Base-by-base conservation (phyloP, 2,797 vertebrate species). In the Molossus alvarezi region DNA sequence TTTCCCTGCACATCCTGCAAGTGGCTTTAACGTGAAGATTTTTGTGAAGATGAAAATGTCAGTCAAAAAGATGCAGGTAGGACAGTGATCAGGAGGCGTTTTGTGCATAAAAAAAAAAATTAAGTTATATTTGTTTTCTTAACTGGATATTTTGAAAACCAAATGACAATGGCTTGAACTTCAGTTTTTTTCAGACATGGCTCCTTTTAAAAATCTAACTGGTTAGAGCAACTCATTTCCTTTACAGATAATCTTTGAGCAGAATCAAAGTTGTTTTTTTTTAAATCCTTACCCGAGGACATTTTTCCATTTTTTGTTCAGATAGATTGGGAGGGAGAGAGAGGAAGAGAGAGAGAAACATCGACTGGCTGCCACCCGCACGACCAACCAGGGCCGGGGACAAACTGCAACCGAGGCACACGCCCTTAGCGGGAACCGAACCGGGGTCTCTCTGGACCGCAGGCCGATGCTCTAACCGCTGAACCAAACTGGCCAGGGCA, bases 1-100 rank as follows among this genome's bases (percentile, higher is more conserved):
- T 72, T 82, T 91, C 76, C 75, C 20, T 62, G 12, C 5, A 65
- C 3, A 48, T 58, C 27, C 27, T 87, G 20, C 18, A 91, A 71
- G 17, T 48, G 67, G 15, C 57, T 95, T 93, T 95, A 41, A 75
- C 60, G 69, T 75, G 45, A 84, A 71, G 84, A 73, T 94, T 92
- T 86, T 86, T 75, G 27, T 73, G 55, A 91, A 33, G 41, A 82
- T 80, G 57, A 91, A 94, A 86, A 86, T 75, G n/a, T 91, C 62
- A 77, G 20, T 55, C 33, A 85, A 29, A 60, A 76, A 76, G 58
- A 62, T 25, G 7, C 5, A 29, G 2, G 6, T 80, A 33, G 9
- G 45, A 85, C 86, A 71, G 21, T 65, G 53, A 51, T 57, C 53
- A 77, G 65, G n/a, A 55, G 29, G 37, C 81, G 3, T 84, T 76